A percentile compares a stretch with the other conserved stretches of the same genome.
Evolutionary conservation across 1,140 invertebrate species (phyloP).

Genomic region (Pararge aegeria): DNA sequence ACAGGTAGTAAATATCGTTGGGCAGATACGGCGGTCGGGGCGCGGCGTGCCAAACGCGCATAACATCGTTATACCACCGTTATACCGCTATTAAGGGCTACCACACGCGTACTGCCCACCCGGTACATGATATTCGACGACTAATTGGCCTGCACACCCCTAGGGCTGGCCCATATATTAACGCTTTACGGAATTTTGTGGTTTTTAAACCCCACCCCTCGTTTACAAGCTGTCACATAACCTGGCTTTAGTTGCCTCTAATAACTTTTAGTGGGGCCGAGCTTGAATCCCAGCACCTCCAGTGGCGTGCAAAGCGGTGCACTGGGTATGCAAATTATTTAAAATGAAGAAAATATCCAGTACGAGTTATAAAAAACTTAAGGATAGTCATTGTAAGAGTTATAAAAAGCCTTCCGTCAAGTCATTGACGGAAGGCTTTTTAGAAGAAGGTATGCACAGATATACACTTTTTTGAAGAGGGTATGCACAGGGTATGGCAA

Average conservation of each 20-base stretch:
- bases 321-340: no score
- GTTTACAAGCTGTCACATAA: slow-evolving; percentile 2
- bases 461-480: no score
- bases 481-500: no score
- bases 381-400: no score
- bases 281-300: no score
- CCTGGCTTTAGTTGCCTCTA: not conserved
- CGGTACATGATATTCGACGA: slow-evolving; percentile 61
- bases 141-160: slow-evolving; percentile 52
- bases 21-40: slow-evolving; percentile 57
- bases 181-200: slow-evolving; percentile 1
- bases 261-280: no score
- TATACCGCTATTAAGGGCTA: slow-evolving; percentile 57
- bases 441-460: no score
- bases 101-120: slow-evolving; percentile 58
- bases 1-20: slow-evolving; percentile 61
- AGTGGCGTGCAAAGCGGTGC: no score
- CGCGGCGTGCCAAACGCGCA: slow-evolving; percentile 67
- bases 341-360: no score
- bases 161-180: not conserved
- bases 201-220: slow-evolving; percentile 2
- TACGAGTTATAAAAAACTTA: no score
- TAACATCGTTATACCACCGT: slow-evolving; percentile 46
- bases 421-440: no score
- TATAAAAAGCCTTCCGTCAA: no score